Evolutionary conservation across 2,888 invertebrate species (phyloP).

Genomic region (Habrosyne pyritoides): DNA sequence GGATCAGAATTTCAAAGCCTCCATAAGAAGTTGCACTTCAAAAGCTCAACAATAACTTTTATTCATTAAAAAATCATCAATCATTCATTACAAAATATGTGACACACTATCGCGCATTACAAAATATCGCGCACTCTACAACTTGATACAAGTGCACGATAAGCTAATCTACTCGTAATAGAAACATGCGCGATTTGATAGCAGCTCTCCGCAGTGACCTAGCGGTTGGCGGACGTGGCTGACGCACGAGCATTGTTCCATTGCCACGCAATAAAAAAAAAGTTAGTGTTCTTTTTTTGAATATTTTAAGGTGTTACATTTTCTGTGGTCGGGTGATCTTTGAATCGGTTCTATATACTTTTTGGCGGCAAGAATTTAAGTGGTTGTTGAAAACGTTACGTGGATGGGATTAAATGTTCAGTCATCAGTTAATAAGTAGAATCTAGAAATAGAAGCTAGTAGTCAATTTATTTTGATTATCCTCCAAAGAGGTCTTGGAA

Average conservation of each 20-base stretch:
- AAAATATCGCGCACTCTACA: conserved; percentile 54
- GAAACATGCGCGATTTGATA: conserved; percentile 49
- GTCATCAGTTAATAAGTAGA: too few species aligned
- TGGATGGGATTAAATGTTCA: too few species aligned
- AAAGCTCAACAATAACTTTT: too few species aligned
- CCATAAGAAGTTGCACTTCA: too few species aligned
- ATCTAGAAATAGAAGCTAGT: too few species aligned
- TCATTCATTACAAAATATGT: conserved; percentile 46
- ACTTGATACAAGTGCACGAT: conserved; percentile 66
- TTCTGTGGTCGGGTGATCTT: neutral
- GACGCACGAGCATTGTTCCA: conserved; percentile 7
- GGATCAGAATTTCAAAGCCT: too few species aligned
- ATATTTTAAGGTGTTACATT: conserved; percentile 7
- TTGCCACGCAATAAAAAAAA: conserved; percentile 16
- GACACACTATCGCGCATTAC: conserved; percentile 46
- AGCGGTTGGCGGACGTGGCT: conserved; percentile 18
- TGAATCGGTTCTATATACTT: neutral
- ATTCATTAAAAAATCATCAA: conserved; percentile 44
- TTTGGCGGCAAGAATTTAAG: neutral
- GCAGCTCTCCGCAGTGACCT: conserved; percentile 60
- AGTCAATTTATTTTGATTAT: too few species aligned
- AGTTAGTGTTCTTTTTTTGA: conserved; percentile 20
- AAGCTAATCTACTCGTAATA: conserved; percentile 66
- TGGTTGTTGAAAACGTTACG: too few species aligned
- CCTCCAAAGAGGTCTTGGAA: too few species aligned